Percentiles rank a stretch among this genome's conserved stretches.
phyloP scores from a whole-genome alignment of 1,140 invertebrate genomes.

The Drepana arcuata region DNA sequence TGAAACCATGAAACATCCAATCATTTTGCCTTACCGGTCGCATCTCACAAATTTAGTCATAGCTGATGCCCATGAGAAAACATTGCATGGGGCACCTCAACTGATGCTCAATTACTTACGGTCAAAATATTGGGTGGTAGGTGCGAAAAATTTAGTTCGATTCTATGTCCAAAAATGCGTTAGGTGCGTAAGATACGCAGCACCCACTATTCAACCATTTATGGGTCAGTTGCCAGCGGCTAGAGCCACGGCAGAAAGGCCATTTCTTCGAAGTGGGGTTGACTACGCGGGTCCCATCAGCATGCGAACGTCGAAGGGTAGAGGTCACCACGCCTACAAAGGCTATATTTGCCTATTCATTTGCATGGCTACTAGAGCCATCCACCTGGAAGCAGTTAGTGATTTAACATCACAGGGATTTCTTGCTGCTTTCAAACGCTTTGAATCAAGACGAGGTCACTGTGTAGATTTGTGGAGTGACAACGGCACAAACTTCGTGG shows the following conservation, averaged over 20 bases:
- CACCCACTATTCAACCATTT: not conserved
- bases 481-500: slow-evolving; percentile 11
- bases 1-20: slow-evolving; percentile 4
- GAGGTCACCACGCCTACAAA: slow-evolving; percentile 4
- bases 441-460: slow-evolving; percentile 4
- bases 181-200: not conserved
- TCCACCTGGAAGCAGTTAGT: slow-evolving; percentile 6
- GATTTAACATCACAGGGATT: slow-evolving; percentile 5
- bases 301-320: slow-evolving; percentile 3
- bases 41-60: slow-evolving; percentile 20
- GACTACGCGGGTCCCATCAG: slow-evolving; percentile 8
- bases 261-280: slow-evolving; percentile 4
- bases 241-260: slow-evolving; percentile 1
- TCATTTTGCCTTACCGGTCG: slow-evolving; percentile 5
- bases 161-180: slow-evolving; percentile 1
- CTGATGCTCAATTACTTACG: slow-evolving; percentile 5
- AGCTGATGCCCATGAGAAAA: slow-evolving; percentile 11
- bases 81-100: slow-evolving; percentile 4
- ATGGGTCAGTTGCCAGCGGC: slow-evolving; percentile 7
- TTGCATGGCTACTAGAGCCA: slow-evolving; percentile 4
- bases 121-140: slow-evolving; percentile 7
- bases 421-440: slow-evolving; percentile 4
- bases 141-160: not conserved
- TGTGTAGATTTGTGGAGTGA: slow-evolving; percentile 4
- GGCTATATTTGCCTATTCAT: slow-evolving; percentile 9